A percentile compares a stretch with the other conserved stretches of the same genome.
Evolutionary conservation across 2,113 vertebrate genomes (phyloP).

Genomic region (Platysternon megacephalum): DNA sequence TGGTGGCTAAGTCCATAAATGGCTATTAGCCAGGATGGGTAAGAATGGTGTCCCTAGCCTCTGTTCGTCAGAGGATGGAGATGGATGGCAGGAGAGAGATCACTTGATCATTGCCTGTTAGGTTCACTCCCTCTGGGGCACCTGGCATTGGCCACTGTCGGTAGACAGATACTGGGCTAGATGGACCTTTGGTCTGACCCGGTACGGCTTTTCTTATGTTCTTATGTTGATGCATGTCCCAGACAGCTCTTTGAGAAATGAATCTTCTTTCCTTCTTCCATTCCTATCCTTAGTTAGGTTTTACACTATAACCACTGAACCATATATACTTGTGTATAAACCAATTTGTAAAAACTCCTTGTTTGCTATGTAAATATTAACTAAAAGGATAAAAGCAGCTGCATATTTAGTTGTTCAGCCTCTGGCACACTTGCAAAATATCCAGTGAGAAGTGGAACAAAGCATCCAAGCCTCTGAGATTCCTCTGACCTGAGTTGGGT

Average conservation of each 20-base stretch:
- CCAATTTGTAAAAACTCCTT: not conserved
- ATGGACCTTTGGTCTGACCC: too few species aligned
- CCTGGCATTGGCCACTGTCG: too few species aligned
- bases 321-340: not conserved
- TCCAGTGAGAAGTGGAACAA: not conserved
- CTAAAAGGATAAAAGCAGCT: not conserved
- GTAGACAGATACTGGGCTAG: too few species aligned
- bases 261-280: not conserved
- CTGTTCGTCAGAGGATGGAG: too few species aligned
- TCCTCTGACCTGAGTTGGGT: not conserved
- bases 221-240: too few species aligned
- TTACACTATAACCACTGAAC: not conserved
- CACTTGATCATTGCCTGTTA: too few species aligned
- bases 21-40: too few species aligned
- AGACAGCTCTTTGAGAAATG: not conserved
- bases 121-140: too few species aligned
- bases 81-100: too few species aligned
- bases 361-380: not conserved
- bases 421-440: not conserved
- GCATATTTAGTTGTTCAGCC: not conserved
- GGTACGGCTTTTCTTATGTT: too few species aligned
- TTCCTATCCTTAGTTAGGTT: not conserved
- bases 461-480: not conserved
- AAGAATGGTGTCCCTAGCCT: too few species aligned
- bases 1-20: too few species aligned